Evolutionary conservation across 2,113 vertebrate genomes (phyloP).

Genomic region (Cyanoderma ruficeps): DNA sequence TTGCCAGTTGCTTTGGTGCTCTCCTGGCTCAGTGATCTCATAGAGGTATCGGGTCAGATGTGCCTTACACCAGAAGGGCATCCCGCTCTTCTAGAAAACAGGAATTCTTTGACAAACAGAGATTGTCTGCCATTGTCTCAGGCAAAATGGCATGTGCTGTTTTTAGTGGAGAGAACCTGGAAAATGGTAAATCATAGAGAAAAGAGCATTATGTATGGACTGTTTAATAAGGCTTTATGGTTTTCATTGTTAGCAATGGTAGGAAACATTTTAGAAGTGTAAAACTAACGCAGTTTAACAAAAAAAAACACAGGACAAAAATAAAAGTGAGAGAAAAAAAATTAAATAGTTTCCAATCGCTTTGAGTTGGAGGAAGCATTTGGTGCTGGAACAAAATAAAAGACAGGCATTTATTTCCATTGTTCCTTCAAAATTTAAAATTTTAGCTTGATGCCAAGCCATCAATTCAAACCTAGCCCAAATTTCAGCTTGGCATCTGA

Average conservation of each 20-base stretch:
- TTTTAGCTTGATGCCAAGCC: not conserved
- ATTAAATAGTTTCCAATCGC: not conserved
- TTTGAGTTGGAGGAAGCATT: not conserved
- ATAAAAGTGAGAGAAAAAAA: not conserved
- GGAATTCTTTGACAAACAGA: not conserved
- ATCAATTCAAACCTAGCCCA: not conserved
- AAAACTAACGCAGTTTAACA: not conserved
- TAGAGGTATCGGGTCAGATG: fast-evolving
- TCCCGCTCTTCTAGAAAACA: not conserved
- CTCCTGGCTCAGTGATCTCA: not conserved
- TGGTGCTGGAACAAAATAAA: not conserved
- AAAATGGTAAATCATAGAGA: not conserved
- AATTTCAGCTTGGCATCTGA: not conserved
- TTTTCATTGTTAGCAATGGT: not conserved
- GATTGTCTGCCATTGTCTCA: not conserved
- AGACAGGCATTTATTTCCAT: not conserved
- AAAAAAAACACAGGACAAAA: not conserved
- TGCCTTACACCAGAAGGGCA: not conserved
- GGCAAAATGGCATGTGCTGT: not conserved
- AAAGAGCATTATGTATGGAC: not conserved
- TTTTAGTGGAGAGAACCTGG: not conserved
- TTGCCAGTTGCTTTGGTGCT: not conserved
- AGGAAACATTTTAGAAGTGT: not conserved
- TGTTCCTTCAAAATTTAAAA: not conserved
- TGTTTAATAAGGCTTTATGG: not conserved